Conservation (phyloP, 2,797 vertebrate genomes). For the Diglossa cyanea region DNA sequence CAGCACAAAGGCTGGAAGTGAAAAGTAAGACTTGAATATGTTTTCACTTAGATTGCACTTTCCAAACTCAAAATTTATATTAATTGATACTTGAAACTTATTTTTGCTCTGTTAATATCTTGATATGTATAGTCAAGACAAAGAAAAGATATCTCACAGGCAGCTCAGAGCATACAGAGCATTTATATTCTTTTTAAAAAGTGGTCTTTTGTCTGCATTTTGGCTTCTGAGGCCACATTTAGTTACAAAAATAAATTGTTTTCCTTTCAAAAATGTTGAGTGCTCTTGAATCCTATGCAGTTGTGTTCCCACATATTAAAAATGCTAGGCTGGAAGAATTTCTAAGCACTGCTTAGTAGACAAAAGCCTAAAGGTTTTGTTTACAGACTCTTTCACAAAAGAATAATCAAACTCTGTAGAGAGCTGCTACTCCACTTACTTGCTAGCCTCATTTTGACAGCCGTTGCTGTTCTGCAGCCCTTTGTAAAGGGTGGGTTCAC, state of each 20-base stretch:
- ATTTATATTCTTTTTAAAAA: background rate
- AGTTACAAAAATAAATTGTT: slow-evolving; percentile 18
- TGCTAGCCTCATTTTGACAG: slow-evolving; percentile 59
- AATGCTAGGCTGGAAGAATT: slow-evolving; percentile 41
- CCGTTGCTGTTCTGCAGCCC: background rate
- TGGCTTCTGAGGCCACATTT: background rate
- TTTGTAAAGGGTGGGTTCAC: background rate
- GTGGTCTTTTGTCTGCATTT: background rate
- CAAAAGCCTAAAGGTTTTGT: slow-evolving; percentile 66
- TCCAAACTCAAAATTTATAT: background rate
- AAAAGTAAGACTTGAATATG: background rate
- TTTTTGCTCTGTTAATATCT: background rate
- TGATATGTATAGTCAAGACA: background rate
- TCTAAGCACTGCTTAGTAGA: slow-evolving; percentile 49
- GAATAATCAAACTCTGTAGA: slow-evolving; percentile 21
- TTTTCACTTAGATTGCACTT: background rate
- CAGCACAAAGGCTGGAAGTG: background rate
- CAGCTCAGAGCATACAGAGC: background rate
- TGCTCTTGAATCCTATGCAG: slow-evolving; percentile 15
- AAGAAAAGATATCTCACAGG: background rate
- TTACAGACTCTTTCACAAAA: slow-evolving; percentile 36
- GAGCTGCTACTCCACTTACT: background rate
- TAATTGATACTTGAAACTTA: background rate
- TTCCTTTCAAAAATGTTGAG: slow-evolving; percentile 32
- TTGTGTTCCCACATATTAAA: slow-evolving; percentile 47